phyloP scores from a whole-genome alignment of 2,888 invertebrate genomes.

The Chalcis sispes region DNA sequence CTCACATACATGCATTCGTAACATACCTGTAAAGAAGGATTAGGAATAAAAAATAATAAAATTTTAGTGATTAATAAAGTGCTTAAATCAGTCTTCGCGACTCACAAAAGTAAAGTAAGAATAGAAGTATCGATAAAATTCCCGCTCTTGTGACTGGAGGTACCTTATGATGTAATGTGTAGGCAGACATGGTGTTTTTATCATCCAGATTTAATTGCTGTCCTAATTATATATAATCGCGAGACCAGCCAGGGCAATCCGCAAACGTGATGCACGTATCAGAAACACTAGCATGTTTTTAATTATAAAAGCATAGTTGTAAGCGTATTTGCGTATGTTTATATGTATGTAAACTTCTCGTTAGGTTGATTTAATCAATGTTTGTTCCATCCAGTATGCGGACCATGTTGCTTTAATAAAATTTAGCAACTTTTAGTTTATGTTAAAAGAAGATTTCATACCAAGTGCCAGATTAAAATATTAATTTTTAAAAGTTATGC shows the following conservation, averaged over 20 bases:
- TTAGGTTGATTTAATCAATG: conserved; percentile 24
- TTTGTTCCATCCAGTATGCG: conserved; percentile 31
- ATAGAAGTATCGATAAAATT: conserved; percentile 61
- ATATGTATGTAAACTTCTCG: conserved; percentile 5
- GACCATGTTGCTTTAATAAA: conserved; percentile 2
- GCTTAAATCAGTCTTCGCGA: conserved; percentile 54
- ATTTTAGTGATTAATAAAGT: conserved; percentile 48
- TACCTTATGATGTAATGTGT: conserved; percentile 57
- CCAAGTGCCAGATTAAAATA: no score
- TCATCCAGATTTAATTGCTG: no score
- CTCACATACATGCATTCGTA: neutral
- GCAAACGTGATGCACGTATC: neutral
- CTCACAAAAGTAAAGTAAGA: no score
- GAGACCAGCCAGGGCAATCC: conserved; percentile 11
- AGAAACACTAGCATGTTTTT: neutral
- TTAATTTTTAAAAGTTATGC: no score
- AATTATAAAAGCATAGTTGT: no score
- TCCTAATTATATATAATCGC: no score
- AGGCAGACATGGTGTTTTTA: conserved; percentile 11
- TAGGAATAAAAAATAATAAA: neutral
- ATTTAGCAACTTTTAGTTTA: no score
- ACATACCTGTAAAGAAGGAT: neutral
- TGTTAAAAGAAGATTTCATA: no score
- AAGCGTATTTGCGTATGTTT: neutral
- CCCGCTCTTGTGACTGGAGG: conserved; percentile 66